Evolutionary conservation across 2,888 invertebrate species (phyloP).

Genomic region (Diaperis boleti): DNA sequence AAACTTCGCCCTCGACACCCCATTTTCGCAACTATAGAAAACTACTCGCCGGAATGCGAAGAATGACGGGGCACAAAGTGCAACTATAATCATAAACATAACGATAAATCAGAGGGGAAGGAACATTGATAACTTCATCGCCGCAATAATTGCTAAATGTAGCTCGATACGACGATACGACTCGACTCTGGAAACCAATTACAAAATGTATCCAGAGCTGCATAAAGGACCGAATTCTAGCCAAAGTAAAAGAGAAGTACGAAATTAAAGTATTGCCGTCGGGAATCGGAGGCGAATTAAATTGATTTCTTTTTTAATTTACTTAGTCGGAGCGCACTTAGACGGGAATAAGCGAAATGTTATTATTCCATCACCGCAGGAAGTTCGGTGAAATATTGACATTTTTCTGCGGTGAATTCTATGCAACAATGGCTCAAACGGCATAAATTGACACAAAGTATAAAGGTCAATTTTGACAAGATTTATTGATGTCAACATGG

Average conservation of each 20-base stretch:
- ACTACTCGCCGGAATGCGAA: background rate
- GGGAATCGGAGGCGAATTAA: constrained; percentile 41
- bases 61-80: constrained; percentile 26
- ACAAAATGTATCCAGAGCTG: constrained; percentile 31
- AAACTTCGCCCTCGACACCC: constrained; percentile 7
- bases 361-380: constrained; percentile 9
- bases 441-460: too few species aligned
- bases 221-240: constrained; percentile 33
- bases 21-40: constrained; percentile 1
- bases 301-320: constrained; percentile 44
- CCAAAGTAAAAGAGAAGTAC: constrained; percentile 33
- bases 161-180: constrained; percentile 33
- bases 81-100: constrained; percentile 50
- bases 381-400: constrained; percentile 3
- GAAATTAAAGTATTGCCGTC: constrained; percentile 43
- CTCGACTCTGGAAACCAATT: constrained; percentile 37
- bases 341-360: constrained; percentile 10
- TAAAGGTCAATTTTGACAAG: too few species aligned
- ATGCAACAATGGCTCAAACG: too few species aligned
- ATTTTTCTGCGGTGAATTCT: background rate
- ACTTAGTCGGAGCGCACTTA: constrained; percentile 32
- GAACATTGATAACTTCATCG: constrained; percentile 47
- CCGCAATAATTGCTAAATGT: constrained; percentile 48
- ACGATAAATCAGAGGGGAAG: constrained; percentile 48
- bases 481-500: too few species aligned